Conservation (phyloP, 2,797 vertebrate species). For the Rhinella marina region DNA sequence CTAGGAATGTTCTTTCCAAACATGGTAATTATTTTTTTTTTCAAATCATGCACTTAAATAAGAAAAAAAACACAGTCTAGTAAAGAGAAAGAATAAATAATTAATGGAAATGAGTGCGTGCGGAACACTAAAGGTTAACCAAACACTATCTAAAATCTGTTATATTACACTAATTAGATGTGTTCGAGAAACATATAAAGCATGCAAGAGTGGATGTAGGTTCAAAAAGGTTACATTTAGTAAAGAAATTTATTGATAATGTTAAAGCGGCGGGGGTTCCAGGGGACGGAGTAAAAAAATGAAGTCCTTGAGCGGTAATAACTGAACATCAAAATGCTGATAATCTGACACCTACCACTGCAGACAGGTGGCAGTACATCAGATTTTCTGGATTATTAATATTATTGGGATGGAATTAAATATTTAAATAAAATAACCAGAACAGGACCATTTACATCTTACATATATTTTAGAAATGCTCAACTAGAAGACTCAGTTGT, state of each 20-base stretch:
- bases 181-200: not conserved
- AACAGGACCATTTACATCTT: not conserved
- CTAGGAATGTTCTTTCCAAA: not conserved
- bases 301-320: not conserved
- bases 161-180: slow-evolving; percentile 36
- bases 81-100: slow-evolving; percentile 24
- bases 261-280: not conserved
- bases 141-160: slow-evolving; percentile 31
- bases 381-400: not conserved
- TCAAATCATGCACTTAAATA: slow-evolving; percentile 6
- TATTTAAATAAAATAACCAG: too few species aligned
- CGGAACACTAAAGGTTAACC: not conserved
- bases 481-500: too few species aligned
- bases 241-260: not conserved
- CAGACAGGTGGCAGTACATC: not conserved
- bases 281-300: not conserved
- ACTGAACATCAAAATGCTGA: not conserved
- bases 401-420: not conserved
- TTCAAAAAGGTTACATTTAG: slow-evolving; percentile 19
- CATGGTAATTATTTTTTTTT: not conserved
- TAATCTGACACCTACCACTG: not conserved
- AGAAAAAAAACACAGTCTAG: not conserved
- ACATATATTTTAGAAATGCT: not conserved
- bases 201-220: not conserved
- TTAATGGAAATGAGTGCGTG: slow-evolving; percentile 5